Evolutionary conservation across 2,797 vertebrate species (phyloP), one percentile per base, ranked within the genome.

Genomic region (Pipistrellus nathusii): DNA sequence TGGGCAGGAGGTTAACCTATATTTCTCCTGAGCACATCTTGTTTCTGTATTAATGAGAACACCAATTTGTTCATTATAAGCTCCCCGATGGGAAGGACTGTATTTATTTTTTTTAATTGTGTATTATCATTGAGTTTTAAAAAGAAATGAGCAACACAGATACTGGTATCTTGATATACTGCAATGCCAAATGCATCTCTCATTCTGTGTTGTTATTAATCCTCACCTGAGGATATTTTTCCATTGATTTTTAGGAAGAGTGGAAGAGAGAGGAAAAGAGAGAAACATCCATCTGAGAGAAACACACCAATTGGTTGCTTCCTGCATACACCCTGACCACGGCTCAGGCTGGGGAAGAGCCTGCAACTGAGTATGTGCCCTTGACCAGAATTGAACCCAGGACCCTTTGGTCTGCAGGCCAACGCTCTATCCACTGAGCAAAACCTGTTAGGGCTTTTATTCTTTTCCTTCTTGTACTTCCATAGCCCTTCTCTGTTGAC

Each of bases 21-120:
- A 21, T 18, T 44, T 93, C 32, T 73, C 15, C 35, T 44, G 51
- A 90, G 17, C 13, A 62, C 12, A 86, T 41, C n/a, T 85, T 92
- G 68, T 46, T 68, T 44, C 69, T 86, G 55, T 18, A 4, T 66
- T 91, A 55, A 84, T 69, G 23, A 51, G 83, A 94, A 71, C 73
- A 64, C 88, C 73, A 57, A 91, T 77, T 85, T 77, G 80, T 48
- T 62, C 51, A 55, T 69, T 32, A 89, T 15, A 85, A 95, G 21
- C 38, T 94, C 30, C 83, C 48, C 48, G 11, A 21, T 85, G 38
- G 84, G 48, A 82, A 92, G 30, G 23, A 55, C 17, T 44, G 4
- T 18, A 55, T 41, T 88, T 82, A 84, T 84, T 78, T 86, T 59
- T 23, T 77, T 62, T 93, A 57, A 46, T 30, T 86, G 53, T 85